Evolutionary conservation across 2,888 invertebrate species (phyloP), one percentile per base, ranked within the genome.

Genomic region (Congeria kusceri): DNA sequence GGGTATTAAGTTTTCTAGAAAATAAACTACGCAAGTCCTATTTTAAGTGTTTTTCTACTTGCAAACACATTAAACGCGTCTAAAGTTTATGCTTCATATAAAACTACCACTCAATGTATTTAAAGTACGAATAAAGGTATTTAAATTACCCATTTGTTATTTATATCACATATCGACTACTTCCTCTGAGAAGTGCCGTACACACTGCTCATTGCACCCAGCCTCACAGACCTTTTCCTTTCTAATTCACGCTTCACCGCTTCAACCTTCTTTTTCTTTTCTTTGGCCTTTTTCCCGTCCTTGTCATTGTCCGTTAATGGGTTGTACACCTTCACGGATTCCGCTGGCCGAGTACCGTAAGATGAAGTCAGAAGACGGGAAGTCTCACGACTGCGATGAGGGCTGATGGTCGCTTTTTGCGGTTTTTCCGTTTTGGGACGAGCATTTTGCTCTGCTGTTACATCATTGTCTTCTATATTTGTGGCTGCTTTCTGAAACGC

Each of bases 311-410:
- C 71, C 18, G 58, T 29, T 18, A 32, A 20, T 0, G 81, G 81
- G 27, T 81, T 77, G 44, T 81, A 81, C 7, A 64, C 68, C 23
- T 71, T 75, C 11, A 81, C 67, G 4, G 25, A 32, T 20, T 75
- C 65, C 18, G 47, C 57, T 23, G 70, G 59, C 4, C 63, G 58
- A 20, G 75, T 56, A 46, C 81, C 81, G 57, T 81, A 81, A 18
- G 81, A 81, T 29, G 81, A 77, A 2, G 67, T 57, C 11, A 81
- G 68, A 25, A 77, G 62, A 13, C 75, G 25, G 0, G 77, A 72
- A 20, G 75, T 71, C n/a, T 71, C 77, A 0, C 61, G 71, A 15
- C 65, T 71, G 29, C 44, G 56, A n/a, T 61, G 44, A 9, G 67
- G 58, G 20, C 66, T 25, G 7, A 77, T 59, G 29, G 81, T 53